These are phyloP conservation scores for Rhynchomys soricoides DNA, from an alignment of 2,113 vertebrate species.

Conservation along the genomic window DNA sequence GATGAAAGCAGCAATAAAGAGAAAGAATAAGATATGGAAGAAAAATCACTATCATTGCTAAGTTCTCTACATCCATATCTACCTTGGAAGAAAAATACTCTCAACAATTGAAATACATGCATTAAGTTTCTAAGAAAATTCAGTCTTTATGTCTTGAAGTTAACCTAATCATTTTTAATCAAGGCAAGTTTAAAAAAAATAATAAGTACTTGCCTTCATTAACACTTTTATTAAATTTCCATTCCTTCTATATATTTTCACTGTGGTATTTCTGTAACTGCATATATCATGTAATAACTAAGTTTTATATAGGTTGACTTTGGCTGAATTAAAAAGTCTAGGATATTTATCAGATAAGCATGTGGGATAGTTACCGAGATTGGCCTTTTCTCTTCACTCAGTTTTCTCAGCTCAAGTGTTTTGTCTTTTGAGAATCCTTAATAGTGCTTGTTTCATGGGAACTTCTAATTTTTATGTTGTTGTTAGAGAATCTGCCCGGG, in stretches of 20 bases:
- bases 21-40: neutral
- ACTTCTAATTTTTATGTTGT: neutral
- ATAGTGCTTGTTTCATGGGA: neutral
- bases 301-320: constrained; percentile 11
- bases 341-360: neutral
- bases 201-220: neutral
- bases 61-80: neutral
- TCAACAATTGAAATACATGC: neutral
- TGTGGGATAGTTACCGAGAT: neutral
- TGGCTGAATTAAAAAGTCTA: neutral
- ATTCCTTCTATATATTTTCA: neutral
- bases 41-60: constrained; percentile 1
- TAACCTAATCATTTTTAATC: neutral
- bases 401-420: neutral
- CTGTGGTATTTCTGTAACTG: neutral
- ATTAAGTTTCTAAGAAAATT: neutral
- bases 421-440: neutral
- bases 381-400: constrained; percentile 1
- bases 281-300: neutral
- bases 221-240: constrained; percentile 8
- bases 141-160: neutral
- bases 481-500: neutral
- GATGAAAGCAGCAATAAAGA: neutral
- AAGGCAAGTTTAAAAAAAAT: neutral
- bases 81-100: constrained; percentile 8